Evolutionary conservation across 2,888 invertebrate species (phyloP).

Genomic region (Melinaea marsaeus): DNA sequence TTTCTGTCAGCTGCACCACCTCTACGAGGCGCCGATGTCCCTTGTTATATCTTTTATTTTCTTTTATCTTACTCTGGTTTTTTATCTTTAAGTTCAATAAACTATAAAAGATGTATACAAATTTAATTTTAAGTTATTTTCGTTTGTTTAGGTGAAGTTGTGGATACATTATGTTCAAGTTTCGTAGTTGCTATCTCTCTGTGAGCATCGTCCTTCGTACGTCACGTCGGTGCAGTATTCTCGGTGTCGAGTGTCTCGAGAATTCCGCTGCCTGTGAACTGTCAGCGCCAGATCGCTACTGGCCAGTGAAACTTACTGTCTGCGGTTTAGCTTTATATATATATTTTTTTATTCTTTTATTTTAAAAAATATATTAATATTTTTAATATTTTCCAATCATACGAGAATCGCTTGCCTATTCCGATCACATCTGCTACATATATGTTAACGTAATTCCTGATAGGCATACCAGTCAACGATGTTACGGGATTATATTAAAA

Average conservation of each 20-base stretch:
- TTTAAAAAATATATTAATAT: background rate
- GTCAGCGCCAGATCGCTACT: background rate
- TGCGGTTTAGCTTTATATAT: background rate
- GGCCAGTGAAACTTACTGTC: background rate
- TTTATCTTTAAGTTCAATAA: too few species aligned
- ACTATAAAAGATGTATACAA: too few species aligned
- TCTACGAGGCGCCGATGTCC: too few species aligned
- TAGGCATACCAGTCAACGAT: slow-evolving; percentile 15
- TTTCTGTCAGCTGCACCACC: too few species aligned
- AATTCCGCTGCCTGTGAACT: background rate
- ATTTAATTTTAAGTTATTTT: too few species aligned
- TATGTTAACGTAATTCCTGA: slow-evolving; percentile 19
- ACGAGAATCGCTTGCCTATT: slow-evolving; percentile 2
- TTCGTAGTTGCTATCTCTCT: too few species aligned
- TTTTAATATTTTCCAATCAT: background rate
- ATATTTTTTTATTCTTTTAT: background rate
- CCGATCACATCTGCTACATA: slow-evolving; percentile 13
- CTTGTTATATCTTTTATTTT: too few species aligned
- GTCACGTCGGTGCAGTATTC: background rate
- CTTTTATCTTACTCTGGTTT: too few species aligned
- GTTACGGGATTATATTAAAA: slow-evolving; percentile 24
- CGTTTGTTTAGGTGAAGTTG: too few species aligned
- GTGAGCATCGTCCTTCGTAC: too few species aligned
- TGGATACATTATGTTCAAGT: too few species aligned
- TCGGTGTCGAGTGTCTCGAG: slow-evolving; percentile 5